These are phyloP conservation scores for Coranthus polyacanthus DNA, from an alignment of 2,797 vertebrate species.

Conservation along the genomic window DNA sequence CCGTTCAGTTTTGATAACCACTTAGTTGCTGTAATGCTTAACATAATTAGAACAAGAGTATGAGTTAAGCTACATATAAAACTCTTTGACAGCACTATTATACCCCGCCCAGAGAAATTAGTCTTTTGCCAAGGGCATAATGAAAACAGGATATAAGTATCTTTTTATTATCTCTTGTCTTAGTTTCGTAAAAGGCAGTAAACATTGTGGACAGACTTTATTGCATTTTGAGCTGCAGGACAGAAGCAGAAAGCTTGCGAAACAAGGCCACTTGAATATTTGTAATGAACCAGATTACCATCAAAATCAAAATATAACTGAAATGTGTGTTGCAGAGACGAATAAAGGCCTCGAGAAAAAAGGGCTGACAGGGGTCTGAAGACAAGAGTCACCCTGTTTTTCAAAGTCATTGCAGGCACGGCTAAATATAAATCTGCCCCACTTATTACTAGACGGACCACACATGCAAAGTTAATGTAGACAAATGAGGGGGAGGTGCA, in stretches of 20 bases:
- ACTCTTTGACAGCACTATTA: constrained; percentile 76
- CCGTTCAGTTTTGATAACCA: constrained; percentile 67
- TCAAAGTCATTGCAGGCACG: constrained; percentile 81
- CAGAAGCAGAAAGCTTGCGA: constrained; percentile 5
- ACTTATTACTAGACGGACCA: constrained; percentile 78
- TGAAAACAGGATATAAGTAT: constrained; percentile 54
- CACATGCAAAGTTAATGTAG: constrained; percentile 85
- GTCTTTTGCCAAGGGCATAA: constrained; percentile 57
- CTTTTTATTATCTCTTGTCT: constrained; percentile 61
- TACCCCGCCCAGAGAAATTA: constrained; percentile 58
- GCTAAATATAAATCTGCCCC: constrained; percentile 86
- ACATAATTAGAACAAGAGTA: constrained; percentile 76
- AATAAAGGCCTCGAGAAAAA: constrained; percentile 23
- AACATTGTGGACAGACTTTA: constrained; percentile 35
- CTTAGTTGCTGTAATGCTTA: constrained; percentile 74
- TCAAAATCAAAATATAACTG: neutral
- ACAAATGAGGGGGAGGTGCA: constrained; percentile 81
- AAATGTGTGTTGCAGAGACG: neutral
- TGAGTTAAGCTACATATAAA: constrained; percentile 68
- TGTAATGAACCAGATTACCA: constrained; percentile 15
- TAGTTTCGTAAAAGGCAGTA: constrained; percentile 53
- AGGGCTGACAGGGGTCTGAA: constrained; percentile 56
- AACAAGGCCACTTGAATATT: neutral
- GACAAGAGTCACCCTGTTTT: constrained; percentile 74
- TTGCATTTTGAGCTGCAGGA: constrained; percentile 19